A percentile compares a stretch with the other conserved stretches of the same genome.
Conservation (phyloP, 2,113 vertebrate species). For the Trichomycterus rosablanca region DNA sequence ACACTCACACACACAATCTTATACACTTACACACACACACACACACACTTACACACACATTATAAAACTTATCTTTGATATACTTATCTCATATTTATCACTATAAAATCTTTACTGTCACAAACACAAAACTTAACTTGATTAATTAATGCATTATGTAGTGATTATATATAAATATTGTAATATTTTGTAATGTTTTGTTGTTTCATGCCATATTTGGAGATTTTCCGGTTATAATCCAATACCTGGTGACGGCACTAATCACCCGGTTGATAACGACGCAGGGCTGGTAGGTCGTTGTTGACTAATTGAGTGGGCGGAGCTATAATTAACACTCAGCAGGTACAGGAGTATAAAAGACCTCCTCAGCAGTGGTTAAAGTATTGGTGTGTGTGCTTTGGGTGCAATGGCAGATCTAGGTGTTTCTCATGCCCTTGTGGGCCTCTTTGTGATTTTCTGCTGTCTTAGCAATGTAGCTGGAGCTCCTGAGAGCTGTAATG, state of each 20-base stretch:
- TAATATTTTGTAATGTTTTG: too few species aligned
- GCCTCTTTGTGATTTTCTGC: not conserved
- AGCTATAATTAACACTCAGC: not conserved
- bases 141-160: too few species aligned
- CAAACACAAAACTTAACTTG: too few species aligned
- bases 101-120: too few species aligned
- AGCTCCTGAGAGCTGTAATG: not conserved
- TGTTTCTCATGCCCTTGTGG: not conserved
- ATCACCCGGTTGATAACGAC: not conserved
- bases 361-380: rapidly evolving
- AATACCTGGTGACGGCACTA: not conserved
- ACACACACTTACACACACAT: too few species aligned
- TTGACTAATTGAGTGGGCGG: constrained; percentile 1
- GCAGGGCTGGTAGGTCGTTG: constrained; percentile 5
- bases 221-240: too few species aligned
- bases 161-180: too few species aligned
- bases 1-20: too few species aligned
- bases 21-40: too few species aligned
- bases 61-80: too few species aligned
- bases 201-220: too few species aligned
- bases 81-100: too few species aligned
- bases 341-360: constrained; percentile 1
- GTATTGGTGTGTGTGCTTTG: not conserved
- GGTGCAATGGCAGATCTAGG: not conserved
- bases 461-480: not conserved